These are phyloP conservation scores for Engraulis encrasicolus DNA, from an alignment of 2,113 vertebrate species.

Conservation along the genomic window DNA sequence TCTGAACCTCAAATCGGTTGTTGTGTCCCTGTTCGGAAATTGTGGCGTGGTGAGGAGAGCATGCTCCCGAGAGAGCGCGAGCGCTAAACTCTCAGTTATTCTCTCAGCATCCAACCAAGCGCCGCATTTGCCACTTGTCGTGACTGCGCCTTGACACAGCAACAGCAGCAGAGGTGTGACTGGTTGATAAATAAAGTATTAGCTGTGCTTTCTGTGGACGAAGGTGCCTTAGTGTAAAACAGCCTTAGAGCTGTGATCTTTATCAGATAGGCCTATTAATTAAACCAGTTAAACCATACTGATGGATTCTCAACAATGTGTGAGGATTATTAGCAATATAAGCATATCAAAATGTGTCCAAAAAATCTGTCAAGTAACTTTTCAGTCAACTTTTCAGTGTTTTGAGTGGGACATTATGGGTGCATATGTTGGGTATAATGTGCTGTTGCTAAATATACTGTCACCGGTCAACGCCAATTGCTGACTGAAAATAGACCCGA, in stretches of 20 bases:
- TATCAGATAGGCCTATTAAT: too few species aligned
- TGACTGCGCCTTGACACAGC: neutral
- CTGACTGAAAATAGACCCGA: neutral
- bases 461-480: neutral
- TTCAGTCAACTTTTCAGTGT: neutral
- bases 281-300: too few species aligned
- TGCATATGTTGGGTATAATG: neutral
- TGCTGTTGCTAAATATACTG: too few species aligned
- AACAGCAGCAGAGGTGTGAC: neutral
- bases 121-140: neutral
- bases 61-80: too few species aligned
- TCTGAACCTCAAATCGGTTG: neutral
- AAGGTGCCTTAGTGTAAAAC: too few species aligned
- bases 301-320: too few species aligned
- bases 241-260: too few species aligned
- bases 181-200: too few species aligned
- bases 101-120: neutral
- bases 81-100: too few species aligned
- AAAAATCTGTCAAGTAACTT: neutral
- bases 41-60: too few species aligned
- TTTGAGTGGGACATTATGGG: neutral
- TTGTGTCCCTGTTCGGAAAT: neutral
- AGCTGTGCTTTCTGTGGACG: neutral
- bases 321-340: too few species aligned
- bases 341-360: neutral